These are phyloP conservation scores for Vulpes vulpes DNA, from an alignment of 2,113 vertebrate species.

Conservation along the genomic window DNA sequence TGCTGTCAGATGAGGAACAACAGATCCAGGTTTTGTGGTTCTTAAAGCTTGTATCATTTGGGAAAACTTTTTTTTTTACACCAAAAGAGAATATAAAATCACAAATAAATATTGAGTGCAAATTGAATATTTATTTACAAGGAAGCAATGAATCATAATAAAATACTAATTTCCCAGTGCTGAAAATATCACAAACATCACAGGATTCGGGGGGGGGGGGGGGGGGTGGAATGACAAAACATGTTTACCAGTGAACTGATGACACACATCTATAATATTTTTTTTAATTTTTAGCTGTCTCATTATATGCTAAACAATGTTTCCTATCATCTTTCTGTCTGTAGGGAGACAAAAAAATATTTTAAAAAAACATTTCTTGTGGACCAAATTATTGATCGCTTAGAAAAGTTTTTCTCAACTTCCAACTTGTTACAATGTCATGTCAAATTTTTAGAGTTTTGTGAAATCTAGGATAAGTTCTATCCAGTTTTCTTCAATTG, in stretches of 20 bases:
- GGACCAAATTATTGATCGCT: not conserved
- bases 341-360: not conserved
- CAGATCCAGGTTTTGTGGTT: not conserved
- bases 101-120: not conserved
- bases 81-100: not conserved
- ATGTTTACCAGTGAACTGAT: not conserved
- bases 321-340: not conserved
- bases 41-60: not conserved
- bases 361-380: no score
- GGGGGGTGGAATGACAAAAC: not conserved
- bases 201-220: not conserved
- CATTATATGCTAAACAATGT: not conserved
- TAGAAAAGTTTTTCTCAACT: slow-evolving; percentile 31
- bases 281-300: not conserved
- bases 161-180: not conserved
- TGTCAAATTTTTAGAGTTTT: not conserved
- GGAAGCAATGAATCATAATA: not conserved
- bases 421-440: not conserved
- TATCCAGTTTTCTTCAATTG: not conserved
- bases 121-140: slow-evolving; percentile 26
- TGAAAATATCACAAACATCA: not conserved
- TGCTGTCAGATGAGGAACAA: not conserved
- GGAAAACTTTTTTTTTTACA: not conserved
- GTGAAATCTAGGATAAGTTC: not conserved
- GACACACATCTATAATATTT: not conserved